Conservation (phyloP, 2,797 vertebrate genomes). For the Balearica regulorum region DNA sequence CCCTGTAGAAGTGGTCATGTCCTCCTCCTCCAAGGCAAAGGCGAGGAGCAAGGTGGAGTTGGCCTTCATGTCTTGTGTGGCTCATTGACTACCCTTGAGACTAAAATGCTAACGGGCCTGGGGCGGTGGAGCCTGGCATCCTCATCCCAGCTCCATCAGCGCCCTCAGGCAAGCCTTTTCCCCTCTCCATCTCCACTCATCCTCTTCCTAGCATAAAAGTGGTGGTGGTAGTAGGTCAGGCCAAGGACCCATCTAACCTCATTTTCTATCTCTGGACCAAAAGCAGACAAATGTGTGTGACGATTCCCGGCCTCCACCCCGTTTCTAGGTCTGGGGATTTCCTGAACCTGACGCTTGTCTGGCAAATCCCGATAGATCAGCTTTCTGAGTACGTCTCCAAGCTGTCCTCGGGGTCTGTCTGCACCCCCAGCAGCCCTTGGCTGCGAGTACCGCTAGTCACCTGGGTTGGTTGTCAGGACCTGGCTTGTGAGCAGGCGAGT, state of each 20-base stretch:
- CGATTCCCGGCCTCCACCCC: background rate
- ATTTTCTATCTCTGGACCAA: background rate
- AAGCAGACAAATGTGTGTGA: background rate
- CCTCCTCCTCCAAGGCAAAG: background rate
- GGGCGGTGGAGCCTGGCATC: background rate
- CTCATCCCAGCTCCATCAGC: background rate
- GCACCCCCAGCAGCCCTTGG: background rate
- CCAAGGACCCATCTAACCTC: background rate
- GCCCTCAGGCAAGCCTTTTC: background rate
- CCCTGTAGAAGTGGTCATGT: too few species aligned
- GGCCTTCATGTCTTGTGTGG: background rate
- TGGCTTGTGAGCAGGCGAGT: background rate
- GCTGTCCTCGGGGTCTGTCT: background rate
- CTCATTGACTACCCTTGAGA: background rate
- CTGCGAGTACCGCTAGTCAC: rapidly evolving
- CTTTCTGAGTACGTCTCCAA: background rate
- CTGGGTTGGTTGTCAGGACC: background rate
- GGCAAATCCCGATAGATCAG: background rate
- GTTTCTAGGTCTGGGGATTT: background rate
- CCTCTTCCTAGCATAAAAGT: background rate
- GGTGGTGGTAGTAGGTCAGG: too few species aligned
- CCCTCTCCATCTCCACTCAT: background rate
- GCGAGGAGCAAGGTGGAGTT: background rate
- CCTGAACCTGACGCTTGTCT: background rate
- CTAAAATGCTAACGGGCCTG: background rate